Percentiles rank a stretch among this genome's conserved stretches.
phyloP scores from a whole-genome alignment of 2,888 invertebrate species.

The Drosophila mercatorum region DNA sequence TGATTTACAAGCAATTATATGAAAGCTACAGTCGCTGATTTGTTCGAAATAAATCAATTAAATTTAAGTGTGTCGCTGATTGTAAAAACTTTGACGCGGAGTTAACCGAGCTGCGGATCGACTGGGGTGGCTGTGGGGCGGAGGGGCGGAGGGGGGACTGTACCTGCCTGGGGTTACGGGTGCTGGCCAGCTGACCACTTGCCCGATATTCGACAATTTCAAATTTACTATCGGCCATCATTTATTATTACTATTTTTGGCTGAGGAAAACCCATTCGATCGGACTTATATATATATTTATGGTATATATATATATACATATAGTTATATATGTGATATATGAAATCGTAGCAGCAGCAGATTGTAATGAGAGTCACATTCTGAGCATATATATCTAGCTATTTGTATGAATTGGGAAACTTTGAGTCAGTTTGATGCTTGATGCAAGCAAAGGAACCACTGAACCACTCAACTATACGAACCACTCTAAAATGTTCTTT shows the following conservation, averaged over 20 bases:
- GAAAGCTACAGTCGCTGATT: conserved; percentile 73
- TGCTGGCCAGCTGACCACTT: not conserved
- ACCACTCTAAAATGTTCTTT: not conserved
- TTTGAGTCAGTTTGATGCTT: not conserved
- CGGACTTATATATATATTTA: too few species aligned
- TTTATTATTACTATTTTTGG: not conserved
- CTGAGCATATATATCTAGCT: too few species aligned
- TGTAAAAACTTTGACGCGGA: conserved; percentile 33
- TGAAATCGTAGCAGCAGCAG: too few species aligned
- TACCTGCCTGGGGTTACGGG: too few species aligned
- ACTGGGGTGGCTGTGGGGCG: too few species aligned
- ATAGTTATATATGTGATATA: too few species aligned
- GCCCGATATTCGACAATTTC: conserved; percentile 1
- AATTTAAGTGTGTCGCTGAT: conserved; percentile 76
- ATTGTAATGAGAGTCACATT: not conserved
- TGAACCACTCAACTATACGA: too few species aligned
- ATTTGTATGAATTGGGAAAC: too few species aligned
- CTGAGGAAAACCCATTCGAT: too few species aligned
- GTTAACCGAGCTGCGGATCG: not conserved
- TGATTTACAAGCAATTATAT: conserved; percentile 79
- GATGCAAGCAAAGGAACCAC: not conserved
- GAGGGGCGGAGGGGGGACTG: too few species aligned
- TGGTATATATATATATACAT: too few species aligned
- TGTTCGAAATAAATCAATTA: conserved; percentile 81
- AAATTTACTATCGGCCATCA: conserved; percentile 5